phyloP scores from a whole-genome alignment of 2,888 invertebrate genomes.

The Agrypnus murinus region DNA sequence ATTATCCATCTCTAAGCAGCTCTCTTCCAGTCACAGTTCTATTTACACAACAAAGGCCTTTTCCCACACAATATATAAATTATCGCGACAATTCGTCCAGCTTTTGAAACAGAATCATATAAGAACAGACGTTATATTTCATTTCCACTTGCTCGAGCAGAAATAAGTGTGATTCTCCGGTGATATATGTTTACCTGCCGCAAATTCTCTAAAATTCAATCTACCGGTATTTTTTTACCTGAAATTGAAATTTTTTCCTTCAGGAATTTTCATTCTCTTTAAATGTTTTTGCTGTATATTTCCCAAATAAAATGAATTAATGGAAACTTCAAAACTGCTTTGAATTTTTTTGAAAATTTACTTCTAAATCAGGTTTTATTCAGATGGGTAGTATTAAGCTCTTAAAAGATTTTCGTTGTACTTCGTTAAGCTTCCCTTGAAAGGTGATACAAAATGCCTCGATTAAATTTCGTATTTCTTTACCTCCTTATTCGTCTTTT shows the following conservation, averaged over 20 bases:
- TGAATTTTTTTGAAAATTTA: constrained; percentile 5
- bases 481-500: neutral
- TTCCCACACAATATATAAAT: constrained; percentile 41
- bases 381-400: constrained; percentile 31
- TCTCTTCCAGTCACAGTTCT: constrained; percentile 34
- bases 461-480: constrained; percentile 15
- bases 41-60: constrained; percentile 46
- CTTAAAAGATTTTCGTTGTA: constrained; percentile 43
- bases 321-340: neutral
- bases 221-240: neutral
- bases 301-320: no score
- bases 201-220: constrained; percentile 21
- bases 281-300: neutral
- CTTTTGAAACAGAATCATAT: constrained; percentile 42
- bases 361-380: constrained; percentile 18
- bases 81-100: constrained; percentile 43
- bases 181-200: constrained; percentile 33
- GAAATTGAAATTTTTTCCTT: neutral
- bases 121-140: constrained; percentile 44
- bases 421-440: constrained; percentile 32
- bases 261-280: neutral
- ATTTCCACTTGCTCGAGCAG: constrained; percentile 41
- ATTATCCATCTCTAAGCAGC: constrained; percentile 35
- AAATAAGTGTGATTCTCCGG: constrained; percentile 29
- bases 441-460: constrained; percentile 29